Base-by-base conservation (phyloP, 2,797 vertebrate genomes). In the Apogon hyalosoma region DNA sequence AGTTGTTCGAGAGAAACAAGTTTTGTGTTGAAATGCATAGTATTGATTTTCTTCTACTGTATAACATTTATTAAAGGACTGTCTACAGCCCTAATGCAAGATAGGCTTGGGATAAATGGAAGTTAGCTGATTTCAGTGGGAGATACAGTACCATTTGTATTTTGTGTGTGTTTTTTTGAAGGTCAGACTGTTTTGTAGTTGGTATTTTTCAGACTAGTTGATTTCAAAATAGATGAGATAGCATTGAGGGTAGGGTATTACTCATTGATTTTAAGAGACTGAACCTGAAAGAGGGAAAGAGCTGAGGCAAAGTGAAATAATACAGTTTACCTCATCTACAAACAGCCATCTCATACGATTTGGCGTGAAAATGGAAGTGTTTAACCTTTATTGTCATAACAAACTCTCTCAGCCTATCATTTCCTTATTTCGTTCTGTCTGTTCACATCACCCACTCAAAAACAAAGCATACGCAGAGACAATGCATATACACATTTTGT, bases 331-430 rank as follows among this genome's bases (percentile, higher is more conserved):
- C 57, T 74, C 64, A 41, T 77, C 82, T 80, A 59, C 66, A 72
- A 83, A 77, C 70, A 67, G 65, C 43, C 53, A 55, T 80, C 50
- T 76, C 56, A 77, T 73, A 79, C 54, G 40, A 79, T 71, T 70
- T n/a, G 62, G 43, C 66, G 76, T 79, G 65, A 76, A 86, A 85
- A 71, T 47, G 56, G 65, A 38, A 82, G 77, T 58, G 75, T 84
- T 82, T 78, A 85, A 82, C 80, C 69, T 69, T 78, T 79, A 58
- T 65, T 75, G 72, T 84, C 79, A 53, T 53, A 47, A 43, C 14
- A 57, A n/a, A 42, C 31, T 42, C 61, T 55, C 56, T 62, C 11
- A 6, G 57, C 36, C 12, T 45, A 62, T 72, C 46, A 24, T 42
- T 52, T 11, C 41, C 38, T 69, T 62, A 56, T 64, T 83, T 41